Base-by-base conservation (phyloP, 2,113 vertebrate genomes). In the Sorex araneus region DNA sequence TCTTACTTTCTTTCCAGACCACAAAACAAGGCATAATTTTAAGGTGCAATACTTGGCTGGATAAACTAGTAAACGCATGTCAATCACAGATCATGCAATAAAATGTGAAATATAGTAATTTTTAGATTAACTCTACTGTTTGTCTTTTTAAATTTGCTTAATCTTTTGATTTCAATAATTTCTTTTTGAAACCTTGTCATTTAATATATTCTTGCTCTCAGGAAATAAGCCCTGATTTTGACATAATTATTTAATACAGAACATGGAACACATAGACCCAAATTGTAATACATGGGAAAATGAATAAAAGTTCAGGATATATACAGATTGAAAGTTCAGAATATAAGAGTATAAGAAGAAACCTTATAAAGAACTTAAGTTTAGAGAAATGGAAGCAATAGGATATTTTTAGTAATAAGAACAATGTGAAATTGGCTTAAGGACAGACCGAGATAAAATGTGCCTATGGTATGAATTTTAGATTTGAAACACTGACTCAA, bases 401-500 rank as follows among this genome's bases (percentile, higher is more conserved):
- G 28, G 21, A 6, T 27, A 57, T 57, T 67, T 74, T 28, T 73
- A 40, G 7, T 60, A 45, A 92, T 75, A 2, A 9, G 4, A 70
- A 82, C 8, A 95, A 82, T 11, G 30, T 23, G 40, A 78, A 82
- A 73, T 47, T 85, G 50, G 79, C 16, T 66, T 79, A 78, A 85
- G 8, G 15, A 63, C 4, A 81, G 66, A 23, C 4, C 47, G 74
- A n/a, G 15, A 75, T 50, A 85, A 88, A 94, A 89, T 81, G 7
- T n/a, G 45, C 10, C 18, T 28, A 54, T 1, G 70, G 50, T 66
- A 0, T 80, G 18, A 82, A 47, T 83, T 89, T 89, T 50, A 23
- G 13, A 75, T 79, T 86, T 73, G 28, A 92, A 95, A 88, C 32
- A 92, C n/a, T 73, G 76, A 84, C 36, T 47, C 80, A 50, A 10